Evolutionary conservation across 2,113 vertebrate species (phyloP), one percentile per base, ranked within the genome.

Genomic region (Gymnorhina tibicen): DNA sequence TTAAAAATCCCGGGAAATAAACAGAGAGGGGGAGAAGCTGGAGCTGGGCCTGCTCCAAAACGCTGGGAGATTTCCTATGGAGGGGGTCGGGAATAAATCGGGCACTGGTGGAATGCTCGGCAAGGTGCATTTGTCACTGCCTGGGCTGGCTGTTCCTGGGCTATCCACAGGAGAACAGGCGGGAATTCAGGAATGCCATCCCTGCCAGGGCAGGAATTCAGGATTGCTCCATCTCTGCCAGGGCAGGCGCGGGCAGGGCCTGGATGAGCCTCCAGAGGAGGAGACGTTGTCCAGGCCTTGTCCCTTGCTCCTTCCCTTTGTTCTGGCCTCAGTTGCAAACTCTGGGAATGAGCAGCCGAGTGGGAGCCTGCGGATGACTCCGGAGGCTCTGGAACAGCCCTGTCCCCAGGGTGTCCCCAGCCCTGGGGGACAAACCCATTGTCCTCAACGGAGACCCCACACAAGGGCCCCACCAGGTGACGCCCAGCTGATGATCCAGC

Each of bases 381-480:
- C 1, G 0, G 35, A 28, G 44, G 10, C 42, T 44, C 3, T 7
- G 37, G 53, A 52, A 27, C 26, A 32, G 8, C 27, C 24, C 28
- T 3, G 17, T 59, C 21, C 52, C 42, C 3, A 5, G 2, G 0
- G 58, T 4, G 15, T 28, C 50, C 28, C 53, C 87, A 80, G 16
- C 52, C 53, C 41, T 16, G 14, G 39, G 42, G 41, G 41, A 80
- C 64, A 47, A 87, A 35, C 11, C 75, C 73, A 3, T 11, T 1
- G 3, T 11, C 30, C 67, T 13, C 4, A 1, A 4, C 0, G 0
- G n/a, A 32, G 12, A 30, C 39, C 41, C 41, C 7, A 1, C 23
- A 6, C 0, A 1, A 30, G 42, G 13, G 2, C 10, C 26, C 15
- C 39, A 18, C 20, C 66, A 27, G 33, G 37, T 4, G 30, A 58